phyloP scores from a whole-genome alignment of 2,113 vertebrate species.

The Daubentonia madagascariensis region DNA sequence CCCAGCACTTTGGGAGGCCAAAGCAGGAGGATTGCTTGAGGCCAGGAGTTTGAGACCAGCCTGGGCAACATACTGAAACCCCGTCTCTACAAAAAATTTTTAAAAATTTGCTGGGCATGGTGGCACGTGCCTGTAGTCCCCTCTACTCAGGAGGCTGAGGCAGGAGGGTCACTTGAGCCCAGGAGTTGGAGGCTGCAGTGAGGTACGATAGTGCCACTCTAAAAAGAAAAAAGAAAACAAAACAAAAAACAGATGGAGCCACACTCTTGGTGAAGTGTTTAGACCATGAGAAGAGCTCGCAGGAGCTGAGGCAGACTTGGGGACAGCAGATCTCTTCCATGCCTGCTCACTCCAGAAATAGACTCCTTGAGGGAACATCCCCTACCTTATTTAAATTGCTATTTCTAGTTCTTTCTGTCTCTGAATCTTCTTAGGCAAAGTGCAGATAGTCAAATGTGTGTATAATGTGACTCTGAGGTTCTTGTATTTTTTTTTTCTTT shows the following conservation, averaged over 20 bases:
- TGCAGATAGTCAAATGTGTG: not conserved
- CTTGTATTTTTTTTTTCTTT: not conserved
- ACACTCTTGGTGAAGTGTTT: not conserved
- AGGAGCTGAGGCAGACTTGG: not conserved
- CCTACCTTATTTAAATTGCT: not conserved
- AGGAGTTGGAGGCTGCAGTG: no score
- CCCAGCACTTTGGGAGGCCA: no score
- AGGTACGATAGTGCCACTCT: no score
- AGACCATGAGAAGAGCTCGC: not conserved
- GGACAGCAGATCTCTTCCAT: not conserved
- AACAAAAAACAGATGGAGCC: not conserved
- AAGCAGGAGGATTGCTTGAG: no score
- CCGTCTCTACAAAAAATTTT: no score
- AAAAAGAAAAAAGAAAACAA: no score
- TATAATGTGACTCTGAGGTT: not conserved
- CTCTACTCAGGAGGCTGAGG: no score
- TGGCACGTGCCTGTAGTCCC: no score
- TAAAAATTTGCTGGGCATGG: no score
- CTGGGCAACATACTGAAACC: no score
- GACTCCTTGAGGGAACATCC: not conserved
- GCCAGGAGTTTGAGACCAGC: no score
- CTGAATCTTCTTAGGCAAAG: not conserved
- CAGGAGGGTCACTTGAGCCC: no score
- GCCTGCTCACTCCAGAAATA: not conserved
- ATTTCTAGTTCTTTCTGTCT: not conserved